Base-by-base conservation (phyloP, 2,888 invertebrate genomes). In the Belgica antarctica region DNA sequence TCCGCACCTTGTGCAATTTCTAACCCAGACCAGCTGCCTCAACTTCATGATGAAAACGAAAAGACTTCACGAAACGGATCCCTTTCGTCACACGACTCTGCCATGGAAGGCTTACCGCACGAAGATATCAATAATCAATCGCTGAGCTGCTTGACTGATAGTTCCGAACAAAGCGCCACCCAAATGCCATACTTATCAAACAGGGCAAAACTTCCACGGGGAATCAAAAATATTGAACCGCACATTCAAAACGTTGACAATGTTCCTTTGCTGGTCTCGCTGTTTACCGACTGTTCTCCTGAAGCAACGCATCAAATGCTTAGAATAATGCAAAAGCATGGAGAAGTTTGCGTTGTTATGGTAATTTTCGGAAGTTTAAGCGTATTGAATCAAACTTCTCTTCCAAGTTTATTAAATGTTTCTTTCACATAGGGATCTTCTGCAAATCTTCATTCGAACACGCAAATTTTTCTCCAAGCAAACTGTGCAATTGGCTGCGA, bases 271-370 rank as follows among this genome's bases (percentile, higher is more conserved):
- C 85, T 97, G 70, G 98, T 99, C 17, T 96, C 96, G 0, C 84
- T 99, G 10, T 99, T 98, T 81, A 99, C 98, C 0, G 98, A 99
- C 82, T 98, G 97, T 81, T 94, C 92, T 1, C 88, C 95, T n/a
- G 84, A 87, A 73, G 94, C 93, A 12, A 96, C 95, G 0, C 84
- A 88, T 28, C 90, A 92, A 80, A 98, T 98, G 98, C 81, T 93
- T 72, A 86, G 87, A 75, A 97, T 98, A 71, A 96, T 98, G 95
- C 92, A 94, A 78, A 89, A 89, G 70, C 94, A 96, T 78, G 94
- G 94, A 0, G 96, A 98, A 82, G 92, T 97, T 24, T 96, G 96
- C 0, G 92, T 96, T 75, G 93, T 96, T 24, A 83, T 98, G 76
- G n/a, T n/a, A n/a, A n/a, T n/a, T n/a, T n/a, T n/a, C n/a, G n/a